Evolutionary conservation across 2,888 invertebrate species (phyloP).

Genomic region (Timema podura): DNA sequence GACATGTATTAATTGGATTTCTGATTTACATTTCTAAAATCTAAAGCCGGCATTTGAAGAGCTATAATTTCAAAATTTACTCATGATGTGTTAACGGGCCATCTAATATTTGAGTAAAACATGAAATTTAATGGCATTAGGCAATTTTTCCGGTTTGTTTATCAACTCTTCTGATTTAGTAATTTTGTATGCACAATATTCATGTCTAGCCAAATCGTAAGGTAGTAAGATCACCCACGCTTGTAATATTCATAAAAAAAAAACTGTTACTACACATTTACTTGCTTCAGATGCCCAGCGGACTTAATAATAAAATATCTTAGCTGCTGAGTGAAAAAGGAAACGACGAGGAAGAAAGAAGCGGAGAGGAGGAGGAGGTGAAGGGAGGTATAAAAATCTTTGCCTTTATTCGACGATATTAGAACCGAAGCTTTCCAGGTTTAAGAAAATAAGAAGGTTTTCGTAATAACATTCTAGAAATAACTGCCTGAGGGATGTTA

Average conservation of each 20-base stretch:
- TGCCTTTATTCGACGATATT: slow-evolving; percentile 14
- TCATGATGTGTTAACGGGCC: too few relatives aligned
- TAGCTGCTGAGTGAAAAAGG: neutral
- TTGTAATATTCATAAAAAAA: neutral
- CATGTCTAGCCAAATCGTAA: too few relatives aligned
- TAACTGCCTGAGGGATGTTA: slow-evolving; percentile 7
- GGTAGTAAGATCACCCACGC: too few relatives aligned
- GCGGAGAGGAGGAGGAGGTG: neutral
- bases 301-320: slow-evolving; percentile 14
- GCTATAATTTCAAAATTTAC: too few relatives aligned
- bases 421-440: slow-evolving; percentile 9
- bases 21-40: too few relatives aligned
- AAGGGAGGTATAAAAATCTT: neutral
- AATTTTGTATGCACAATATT: too few relatives aligned
- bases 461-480: slow-evolving; percentile 14
- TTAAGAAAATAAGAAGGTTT: slow-evolving; percentile 13
- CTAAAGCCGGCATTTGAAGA: too few relatives aligned
- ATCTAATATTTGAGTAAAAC: too few relatives aligned
- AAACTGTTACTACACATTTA: neutral
- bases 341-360: neutral
- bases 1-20: too few relatives aligned
- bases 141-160: too few relatives aligned
- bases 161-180: too few relatives aligned
- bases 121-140: too few relatives aligned
- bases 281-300: neutral